Evolutionary conservation across 2,797 vertebrate genomes (phyloP).

Genomic region (Centropyge bicolor): DNA sequence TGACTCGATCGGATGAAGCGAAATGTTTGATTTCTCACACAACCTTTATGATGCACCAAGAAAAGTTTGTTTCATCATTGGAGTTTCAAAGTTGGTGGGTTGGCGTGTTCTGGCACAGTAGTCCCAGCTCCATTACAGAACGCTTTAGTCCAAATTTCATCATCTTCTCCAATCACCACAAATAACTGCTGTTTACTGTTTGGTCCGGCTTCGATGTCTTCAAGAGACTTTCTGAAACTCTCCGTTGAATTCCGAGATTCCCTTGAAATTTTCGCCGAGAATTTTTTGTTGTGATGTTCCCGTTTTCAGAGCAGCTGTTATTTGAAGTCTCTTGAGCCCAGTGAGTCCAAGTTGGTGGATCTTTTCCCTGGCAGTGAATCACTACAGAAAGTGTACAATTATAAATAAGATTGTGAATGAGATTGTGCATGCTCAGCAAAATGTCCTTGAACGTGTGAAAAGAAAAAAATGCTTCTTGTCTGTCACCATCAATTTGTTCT

Average conservation of each 20-base stretch:
- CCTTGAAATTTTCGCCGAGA: not conserved
- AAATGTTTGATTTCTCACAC: conserved; percentile 11
- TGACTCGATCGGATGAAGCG: not conserved
- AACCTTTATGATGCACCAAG: not conserved
- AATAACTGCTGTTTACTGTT: conserved; percentile 5
- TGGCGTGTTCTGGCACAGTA: not conserved
- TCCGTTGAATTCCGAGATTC: conserved; percentile 7
- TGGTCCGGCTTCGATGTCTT: not conserved
- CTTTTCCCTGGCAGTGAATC: conserved; percentile 16
- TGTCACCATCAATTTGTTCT: conserved; percentile 17
- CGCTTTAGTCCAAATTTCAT: conserved; percentile 2
- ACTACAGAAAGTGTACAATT: conserved; percentile 13
- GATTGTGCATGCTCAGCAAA: conserved; percentile 36
- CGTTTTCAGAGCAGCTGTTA: conserved; percentile 15
- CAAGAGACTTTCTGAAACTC: not conserved
- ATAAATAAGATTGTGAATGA: conserved; percentile 24
- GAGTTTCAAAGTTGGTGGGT: conserved; percentile 23
- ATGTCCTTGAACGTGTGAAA: conserved; percentile 1
- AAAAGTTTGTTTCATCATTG: conserved; percentile 25
- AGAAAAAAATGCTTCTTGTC: conserved; percentile 13
- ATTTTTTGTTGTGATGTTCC: not conserved
- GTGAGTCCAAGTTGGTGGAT: conserved; percentile 3
- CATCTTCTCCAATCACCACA: not conserved
- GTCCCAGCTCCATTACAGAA: not conserved
- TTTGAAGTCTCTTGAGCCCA: conserved; percentile 4